Evolutionary conservation across 2,888 invertebrate genomes (phyloP), one percentile per base, ranked within the genome.

Genomic region (Fissipunctia ypsillon): DNA sequence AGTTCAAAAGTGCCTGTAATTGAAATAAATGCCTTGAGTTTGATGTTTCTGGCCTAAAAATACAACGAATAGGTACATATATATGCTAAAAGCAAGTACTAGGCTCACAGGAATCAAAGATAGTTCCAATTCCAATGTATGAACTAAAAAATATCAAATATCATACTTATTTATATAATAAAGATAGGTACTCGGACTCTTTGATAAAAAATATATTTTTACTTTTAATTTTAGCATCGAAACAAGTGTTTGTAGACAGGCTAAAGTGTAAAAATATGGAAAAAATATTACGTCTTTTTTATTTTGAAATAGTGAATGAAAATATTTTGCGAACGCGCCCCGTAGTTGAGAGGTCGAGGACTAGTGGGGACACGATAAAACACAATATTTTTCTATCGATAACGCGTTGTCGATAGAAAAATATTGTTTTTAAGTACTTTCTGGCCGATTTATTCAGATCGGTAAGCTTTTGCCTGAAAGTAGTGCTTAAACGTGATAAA

Each of bases 291-390:
- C n/a, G n/a, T n/a, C 80, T 85, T 88, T 84, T 88, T 87, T 80
- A 74, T 87, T 84, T 81, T 80, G 45, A 78, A 87, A 87, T 88
- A 84, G 88, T 88, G 89, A 89, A 89, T 89, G 87, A 83, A 81
- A 85, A 83, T 89, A 84, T 89, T 89, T 90, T 83, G 79, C 86
- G 86, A 89, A 89, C 86, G 82, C 80, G 83, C 76, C 75, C 73
- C 73, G 81, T 70, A 70, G 87, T 84, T 65, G 84, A 85, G 87
- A 84, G 88, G 83, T 83, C 78, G 83, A 82, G 80, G 35, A 38
- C 35, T 85, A 80, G 88, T 52, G 84, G 6, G 81, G 85, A 52
- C 80, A n/a, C n/a, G n/a, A n/a, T n/a, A n/a, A n/a, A n/a, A n/a
- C 48, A 35, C 7, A 35, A 16, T n/a, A 50, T 25, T 56, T 54